phyloP scores from a whole-genome alignment of 2,113 vertebrate species.

The Capreolus pygargus region DNA sequence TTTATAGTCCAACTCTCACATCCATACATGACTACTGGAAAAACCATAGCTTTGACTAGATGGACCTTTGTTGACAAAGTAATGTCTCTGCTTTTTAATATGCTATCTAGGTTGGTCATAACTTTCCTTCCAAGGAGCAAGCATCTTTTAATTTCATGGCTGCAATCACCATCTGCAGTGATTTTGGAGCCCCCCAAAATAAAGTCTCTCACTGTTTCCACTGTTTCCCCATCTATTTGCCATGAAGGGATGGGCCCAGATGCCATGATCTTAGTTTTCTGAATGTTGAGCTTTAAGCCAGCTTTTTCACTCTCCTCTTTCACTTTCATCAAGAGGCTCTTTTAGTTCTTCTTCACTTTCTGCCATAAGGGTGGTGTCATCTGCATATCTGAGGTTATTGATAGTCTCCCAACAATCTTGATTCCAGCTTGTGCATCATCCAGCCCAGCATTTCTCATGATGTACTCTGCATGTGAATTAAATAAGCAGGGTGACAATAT shows the following conservation, averaged over 20 bases:
- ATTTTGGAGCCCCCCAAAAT: neutral
- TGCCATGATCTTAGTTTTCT: neutral
- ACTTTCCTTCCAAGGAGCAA: neutral
- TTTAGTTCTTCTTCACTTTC: neutral
- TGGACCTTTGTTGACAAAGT: rapidly evolving
- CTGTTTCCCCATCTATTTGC: neutral
- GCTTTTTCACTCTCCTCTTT: neutral
- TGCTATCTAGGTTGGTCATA: neutral
- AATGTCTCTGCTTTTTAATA: neutral
- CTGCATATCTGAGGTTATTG: neutral
- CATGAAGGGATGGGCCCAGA: neutral
- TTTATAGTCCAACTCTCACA: neutral
- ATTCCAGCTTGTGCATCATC: neutral
- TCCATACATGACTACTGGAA: neutral
- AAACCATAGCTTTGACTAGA: neutral
- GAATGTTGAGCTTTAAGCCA: neutral
- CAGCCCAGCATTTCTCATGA: neutral
- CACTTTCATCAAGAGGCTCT: neutral
- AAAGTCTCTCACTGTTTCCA: neutral
- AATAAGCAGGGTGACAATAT: neutral
- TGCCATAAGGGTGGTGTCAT: neutral
- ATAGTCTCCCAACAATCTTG: neutral
- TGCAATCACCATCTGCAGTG: neutral
- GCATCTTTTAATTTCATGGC: neutral
- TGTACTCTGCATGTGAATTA: neutral